phyloP scores from a whole-genome alignment of 92 coral and sea anemone genomes.

The Porites lobata region DNA sequence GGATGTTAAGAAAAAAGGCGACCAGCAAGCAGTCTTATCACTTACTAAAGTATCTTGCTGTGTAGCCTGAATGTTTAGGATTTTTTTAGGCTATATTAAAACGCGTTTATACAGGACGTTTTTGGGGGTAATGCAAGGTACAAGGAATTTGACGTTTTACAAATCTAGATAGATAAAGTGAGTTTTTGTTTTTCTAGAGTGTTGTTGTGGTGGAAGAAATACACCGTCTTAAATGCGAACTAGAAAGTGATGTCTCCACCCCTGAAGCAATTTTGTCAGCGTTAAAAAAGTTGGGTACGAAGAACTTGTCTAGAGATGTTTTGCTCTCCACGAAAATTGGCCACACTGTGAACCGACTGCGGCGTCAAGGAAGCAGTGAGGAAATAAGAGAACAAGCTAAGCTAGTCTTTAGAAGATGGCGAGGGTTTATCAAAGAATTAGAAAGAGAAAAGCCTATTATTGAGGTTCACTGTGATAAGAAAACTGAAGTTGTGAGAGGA shows the following conservation, averaged over 20 bases:
- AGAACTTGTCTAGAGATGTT: slow-evolving; percentile 76
- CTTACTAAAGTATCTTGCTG: no score
- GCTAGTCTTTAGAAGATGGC: slow-evolving; percentile 80
- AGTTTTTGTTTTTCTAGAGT: slow-evolving; percentile 55
- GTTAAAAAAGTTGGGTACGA: slow-evolving; percentile 64
- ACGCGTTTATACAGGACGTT: no score
- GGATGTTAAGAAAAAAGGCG: no score
- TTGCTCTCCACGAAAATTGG: slow-evolving; percentile 85
- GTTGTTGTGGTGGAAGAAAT: slow-evolving; percentile 91
- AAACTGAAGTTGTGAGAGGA: slow-evolving; percentile 71
- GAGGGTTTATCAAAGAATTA: slow-evolving; percentile 64
- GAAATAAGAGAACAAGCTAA: slow-evolving; percentile 72
- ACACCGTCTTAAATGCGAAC: slow-evolving; percentile 62
- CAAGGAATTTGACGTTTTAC: no score
- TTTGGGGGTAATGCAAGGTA: no score
- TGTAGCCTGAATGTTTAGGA: no score
- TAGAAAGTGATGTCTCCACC: slow-evolving; percentile 62
- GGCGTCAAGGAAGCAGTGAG: slow-evolving; percentile 61
- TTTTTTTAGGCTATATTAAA: no score
- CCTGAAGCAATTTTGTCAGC: slow-evolving; percentile 69
- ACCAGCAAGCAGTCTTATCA: no score
- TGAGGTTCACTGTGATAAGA: slow-evolving; percentile 87
- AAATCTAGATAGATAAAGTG: no score
- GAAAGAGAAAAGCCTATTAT: slow-evolving; percentile 65
- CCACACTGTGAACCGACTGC: slow-evolving; percentile 70